phyloP scores from a whole-genome alignment of 1,140 invertebrate genomes.

The Trypoxylus dichotomus region DNA sequence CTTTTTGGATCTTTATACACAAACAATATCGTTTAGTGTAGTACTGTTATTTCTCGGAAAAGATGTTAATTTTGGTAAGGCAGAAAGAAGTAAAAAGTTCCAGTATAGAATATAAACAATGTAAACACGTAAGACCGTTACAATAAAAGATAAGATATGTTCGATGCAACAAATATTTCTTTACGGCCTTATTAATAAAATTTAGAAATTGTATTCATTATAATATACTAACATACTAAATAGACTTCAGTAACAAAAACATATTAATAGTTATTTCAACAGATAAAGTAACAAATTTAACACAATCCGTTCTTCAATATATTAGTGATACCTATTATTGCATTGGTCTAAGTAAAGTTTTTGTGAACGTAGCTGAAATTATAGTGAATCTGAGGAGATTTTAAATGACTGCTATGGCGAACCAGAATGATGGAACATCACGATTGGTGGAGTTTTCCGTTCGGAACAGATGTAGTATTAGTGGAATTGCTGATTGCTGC shows the following conservation, averaged over 20 bases:
- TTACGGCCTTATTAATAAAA: slow-evolving; percentile 34
- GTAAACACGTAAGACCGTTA: slow-evolving; percentile 6
- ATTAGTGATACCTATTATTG: not conserved
- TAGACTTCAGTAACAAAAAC: slow-evolving; percentile 35
- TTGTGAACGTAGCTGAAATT: not conserved
- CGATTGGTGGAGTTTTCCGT: slow-evolving; percentile 44
- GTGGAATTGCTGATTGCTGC: slow-evolving; percentile 58
- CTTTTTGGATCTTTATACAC: too few species aligned
- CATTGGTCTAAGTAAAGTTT: slow-evolving; percentile 17
- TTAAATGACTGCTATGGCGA: slow-evolving; percentile 35
- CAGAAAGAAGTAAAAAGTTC: not conserved
- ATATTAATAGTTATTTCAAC: slow-evolving; percentile 33
- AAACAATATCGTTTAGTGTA: too few species aligned
- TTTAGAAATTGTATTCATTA: slow-evolving; percentile 34
- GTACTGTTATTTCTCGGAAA: too few species aligned
- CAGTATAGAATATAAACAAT: not conserved
- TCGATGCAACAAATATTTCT: slow-evolving; percentile 22
- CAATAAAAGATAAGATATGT: slow-evolving; percentile 38
- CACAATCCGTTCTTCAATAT: not conserved
- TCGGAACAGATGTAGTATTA: slow-evolving; percentile 35
- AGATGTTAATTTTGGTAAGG: too few species aligned
- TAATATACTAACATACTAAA: slow-evolving; percentile 34
- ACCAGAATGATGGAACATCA: slow-evolving; percentile 42
- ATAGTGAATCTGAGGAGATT: slow-evolving; percentile 35
- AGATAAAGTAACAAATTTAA: slow-evolving; percentile 30